A percentile compares a stretch with the other conserved stretches of the same genome.
Evolutionary conservation across 1,140 invertebrate species (phyloP).

Genomic region (Drosophila lowei): DNA sequence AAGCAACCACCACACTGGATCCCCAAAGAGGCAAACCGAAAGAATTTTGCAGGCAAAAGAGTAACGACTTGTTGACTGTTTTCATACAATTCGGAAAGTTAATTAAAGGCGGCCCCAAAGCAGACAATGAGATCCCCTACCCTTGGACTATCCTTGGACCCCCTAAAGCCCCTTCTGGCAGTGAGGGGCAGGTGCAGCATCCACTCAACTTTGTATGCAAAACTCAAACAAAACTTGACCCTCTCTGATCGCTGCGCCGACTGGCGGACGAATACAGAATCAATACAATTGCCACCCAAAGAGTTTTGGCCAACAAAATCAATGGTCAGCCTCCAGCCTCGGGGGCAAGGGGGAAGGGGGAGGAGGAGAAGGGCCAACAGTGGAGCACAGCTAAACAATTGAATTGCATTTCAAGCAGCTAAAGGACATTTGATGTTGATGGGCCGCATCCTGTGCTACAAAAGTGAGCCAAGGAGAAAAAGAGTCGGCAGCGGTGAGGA

Average conservation of each 20-base stretch:
- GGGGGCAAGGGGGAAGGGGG: not conserved
- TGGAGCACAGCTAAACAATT: conserved; percentile 60
- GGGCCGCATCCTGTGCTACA: conserved; percentile 69
- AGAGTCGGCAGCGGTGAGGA: not conserved
- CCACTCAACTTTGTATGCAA: conserved; percentile 49
- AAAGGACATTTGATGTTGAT: conserved; percentile 79
- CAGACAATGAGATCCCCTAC: conserved; percentile 71
- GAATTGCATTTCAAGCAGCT: conserved; percentile 80
- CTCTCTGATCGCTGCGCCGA: conserved; percentile 21
- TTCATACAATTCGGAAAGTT: conserved; percentile 82
- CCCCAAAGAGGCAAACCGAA: not conserved
- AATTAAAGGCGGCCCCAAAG: conserved; percentile 77
- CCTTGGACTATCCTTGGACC: not conserved
- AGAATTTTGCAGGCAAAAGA: conserved; percentile 59
- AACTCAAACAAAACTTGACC: conserved; percentile 49
- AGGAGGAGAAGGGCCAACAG: not conserved
- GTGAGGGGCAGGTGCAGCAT: conserved; percentile 61
- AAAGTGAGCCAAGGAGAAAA: not conserved
- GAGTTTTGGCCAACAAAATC: conserved; percentile 30
- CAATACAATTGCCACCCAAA: conserved; percentile 81
- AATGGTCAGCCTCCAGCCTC: conserved; percentile 42
- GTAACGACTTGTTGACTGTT: conserved; percentile 81
- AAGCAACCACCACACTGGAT: no score
- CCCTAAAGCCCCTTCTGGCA: conserved; percentile 17
- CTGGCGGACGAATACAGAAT: conserved; percentile 41